Conservation (phyloP, 2,113 vertebrate genomes). For the Pantherophis guttatus region DNA sequence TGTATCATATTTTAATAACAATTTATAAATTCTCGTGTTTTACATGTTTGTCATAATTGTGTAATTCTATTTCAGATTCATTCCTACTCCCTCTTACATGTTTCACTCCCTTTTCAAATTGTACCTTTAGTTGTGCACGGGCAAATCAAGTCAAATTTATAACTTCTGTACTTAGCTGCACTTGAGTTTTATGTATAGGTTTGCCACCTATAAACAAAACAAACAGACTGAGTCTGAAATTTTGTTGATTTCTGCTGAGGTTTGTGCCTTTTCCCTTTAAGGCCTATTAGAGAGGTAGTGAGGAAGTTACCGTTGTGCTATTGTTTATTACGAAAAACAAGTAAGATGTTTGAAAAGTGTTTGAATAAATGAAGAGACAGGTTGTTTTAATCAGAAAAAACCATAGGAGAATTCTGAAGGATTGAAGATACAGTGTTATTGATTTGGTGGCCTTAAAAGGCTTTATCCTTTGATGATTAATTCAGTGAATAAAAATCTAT, state of each 20-base stretch:
- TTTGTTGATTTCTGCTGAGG: neutral
- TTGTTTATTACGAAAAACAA: constrained; percentile 23
- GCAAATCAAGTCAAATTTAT: neutral
- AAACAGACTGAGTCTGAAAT: neutral
- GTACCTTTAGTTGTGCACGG: neutral
- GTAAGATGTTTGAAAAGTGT: constrained; percentile 28
- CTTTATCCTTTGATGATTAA: constrained; percentile 37
- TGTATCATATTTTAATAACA: neutral
- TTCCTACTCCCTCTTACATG: neutral
- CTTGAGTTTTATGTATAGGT: neutral
- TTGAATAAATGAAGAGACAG: constrained; percentile 9
- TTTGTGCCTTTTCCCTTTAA: neutral
- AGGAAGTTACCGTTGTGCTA: constrained; percentile 7
- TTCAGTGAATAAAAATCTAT: constrained; percentile 37
- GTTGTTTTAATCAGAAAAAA: constrained; percentile 20
- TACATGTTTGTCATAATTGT: neutral
- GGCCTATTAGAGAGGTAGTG: neutral
- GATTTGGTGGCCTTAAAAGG: constrained; percentile 5
- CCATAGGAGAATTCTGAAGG: constrained; percentile 16
- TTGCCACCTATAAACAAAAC: neutral
- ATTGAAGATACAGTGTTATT: constrained; percentile 4
- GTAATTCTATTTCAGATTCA: neutral
- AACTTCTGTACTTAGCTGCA: neutral
- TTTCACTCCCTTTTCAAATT: neutral
- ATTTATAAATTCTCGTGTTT: neutral